Evolutionary conservation across 2,797 vertebrate genomes (phyloP).

Genomic region (Sylvia borin): DNA sequence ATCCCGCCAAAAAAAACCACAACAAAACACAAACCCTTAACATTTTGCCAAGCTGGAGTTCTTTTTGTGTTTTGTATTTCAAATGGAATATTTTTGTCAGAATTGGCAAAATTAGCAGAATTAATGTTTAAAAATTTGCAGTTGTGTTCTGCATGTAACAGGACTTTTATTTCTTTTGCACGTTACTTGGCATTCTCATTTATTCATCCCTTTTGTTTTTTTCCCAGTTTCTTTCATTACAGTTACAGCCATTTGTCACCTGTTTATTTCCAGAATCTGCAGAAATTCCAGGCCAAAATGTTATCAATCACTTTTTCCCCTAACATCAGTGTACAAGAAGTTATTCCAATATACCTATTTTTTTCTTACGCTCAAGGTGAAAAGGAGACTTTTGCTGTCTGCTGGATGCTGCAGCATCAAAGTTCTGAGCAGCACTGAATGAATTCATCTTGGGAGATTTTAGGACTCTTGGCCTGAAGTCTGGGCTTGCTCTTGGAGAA

Average conservation of each 20-base stretch:
- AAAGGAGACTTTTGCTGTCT: not conserved
- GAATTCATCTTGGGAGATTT: not conserved
- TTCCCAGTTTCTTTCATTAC: not conserved
- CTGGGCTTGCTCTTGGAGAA: not conserved
- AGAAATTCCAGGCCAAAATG: not conserved
- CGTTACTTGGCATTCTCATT: not conserved
- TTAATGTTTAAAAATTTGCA: not conserved
- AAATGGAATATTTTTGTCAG: not conserved
- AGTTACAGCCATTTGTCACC: not conserved
- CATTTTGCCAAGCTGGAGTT: accelerated
- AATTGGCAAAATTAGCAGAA: not conserved
- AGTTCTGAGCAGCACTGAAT: not conserved
- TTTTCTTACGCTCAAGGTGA: not conserved
- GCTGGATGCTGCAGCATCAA: not conserved
- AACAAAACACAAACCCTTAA: too few species aligned
- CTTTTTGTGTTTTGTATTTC: not conserved
- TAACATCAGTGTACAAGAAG: too few species aligned
- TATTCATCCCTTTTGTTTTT: not conserved
- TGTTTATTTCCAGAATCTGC: not conserved
- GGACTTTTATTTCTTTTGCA: not conserved
- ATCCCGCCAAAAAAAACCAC: not conserved
- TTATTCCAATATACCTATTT: not conserved
- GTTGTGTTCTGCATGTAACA: not conserved
- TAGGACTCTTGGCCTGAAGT: not conserved
- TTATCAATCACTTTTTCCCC: not conserved